phyloP scores from a whole-genome alignment of 2,888 invertebrate species.

The Ornithoptera alexandrae region DNA sequence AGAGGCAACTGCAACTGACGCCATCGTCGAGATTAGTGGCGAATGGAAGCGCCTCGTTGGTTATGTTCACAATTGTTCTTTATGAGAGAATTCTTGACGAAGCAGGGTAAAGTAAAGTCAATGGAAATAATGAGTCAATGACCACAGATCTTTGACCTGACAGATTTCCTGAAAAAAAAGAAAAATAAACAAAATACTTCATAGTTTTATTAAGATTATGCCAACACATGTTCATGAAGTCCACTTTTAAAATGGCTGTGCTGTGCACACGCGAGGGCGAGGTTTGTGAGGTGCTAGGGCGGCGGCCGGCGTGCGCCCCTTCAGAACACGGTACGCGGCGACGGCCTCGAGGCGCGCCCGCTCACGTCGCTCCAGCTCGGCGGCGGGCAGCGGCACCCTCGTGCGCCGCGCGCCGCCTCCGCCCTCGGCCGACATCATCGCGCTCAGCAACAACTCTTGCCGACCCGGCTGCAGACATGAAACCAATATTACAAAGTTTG shows the following conservation, averaged over 20 bases:
- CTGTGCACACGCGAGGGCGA: too few relatives aligned
- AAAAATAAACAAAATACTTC: not conserved
- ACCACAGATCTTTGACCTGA: not conserved
- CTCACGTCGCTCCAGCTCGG: constrained; percentile 36
- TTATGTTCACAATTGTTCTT: too few relatives aligned
- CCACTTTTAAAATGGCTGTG: not conserved
- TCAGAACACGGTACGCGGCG: constrained; percentile 38
- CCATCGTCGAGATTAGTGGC: too few relatives aligned
- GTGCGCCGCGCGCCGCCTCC: constrained; percentile 17
- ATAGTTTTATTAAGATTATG: not conserved
- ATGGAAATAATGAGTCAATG: too few relatives aligned
- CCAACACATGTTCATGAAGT: not conserved
- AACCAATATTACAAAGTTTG: too few relatives aligned
- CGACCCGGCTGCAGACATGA: constrained; percentile 80
- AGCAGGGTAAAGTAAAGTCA: too few relatives aligned
- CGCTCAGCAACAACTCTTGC: constrained; percentile 77
- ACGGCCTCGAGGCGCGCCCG: constrained; percentile 40
- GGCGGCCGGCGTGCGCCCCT: constrained; percentile 17
- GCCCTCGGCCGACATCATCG: constrained; percentile 39
- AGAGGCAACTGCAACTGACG: too few relatives aligned
- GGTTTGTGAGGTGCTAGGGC: not conserved
- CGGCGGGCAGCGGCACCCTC: constrained; percentile 26
- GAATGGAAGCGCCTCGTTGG: too few relatives aligned
- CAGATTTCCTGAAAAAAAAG: not conserved
- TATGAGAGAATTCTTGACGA: too few relatives aligned